A percentile compares a stretch with the other conserved stretches of the same genome.
phyloP scores from a whole-genome alignment of 1,140 invertebrate species.

The Meteorus sp. region DNA sequence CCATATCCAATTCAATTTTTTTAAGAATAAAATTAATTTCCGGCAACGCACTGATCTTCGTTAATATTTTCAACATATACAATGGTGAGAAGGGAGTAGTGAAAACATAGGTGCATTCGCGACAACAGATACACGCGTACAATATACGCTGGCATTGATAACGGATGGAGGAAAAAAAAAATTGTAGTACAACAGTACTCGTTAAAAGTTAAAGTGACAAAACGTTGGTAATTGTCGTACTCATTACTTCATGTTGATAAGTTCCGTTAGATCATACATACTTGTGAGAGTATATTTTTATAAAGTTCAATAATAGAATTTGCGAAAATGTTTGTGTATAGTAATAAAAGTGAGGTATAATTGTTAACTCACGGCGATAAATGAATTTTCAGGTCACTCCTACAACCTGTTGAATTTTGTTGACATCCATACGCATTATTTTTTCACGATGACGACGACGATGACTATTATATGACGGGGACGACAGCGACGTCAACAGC shows the following conservation, averaged over 20 bases:
- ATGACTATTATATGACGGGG: no score
- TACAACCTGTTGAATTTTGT: constrained; percentile 27
- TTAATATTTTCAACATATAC: not conserved
- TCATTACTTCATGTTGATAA: no score
- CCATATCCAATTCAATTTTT: not conserved
- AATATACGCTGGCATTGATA: not conserved
- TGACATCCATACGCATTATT: constrained; percentile 16
- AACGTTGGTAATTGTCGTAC: no score
- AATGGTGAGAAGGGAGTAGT: constrained; percentile 22
- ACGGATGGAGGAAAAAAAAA: not conserved
- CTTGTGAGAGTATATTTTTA: no score
- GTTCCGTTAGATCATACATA: no score
- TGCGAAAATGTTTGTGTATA: no score
- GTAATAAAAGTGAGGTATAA: not conserved
- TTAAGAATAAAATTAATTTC: constrained; percentile 5
- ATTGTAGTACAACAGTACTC: no score
- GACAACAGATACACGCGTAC: constrained; percentile 10
- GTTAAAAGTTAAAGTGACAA: no score
- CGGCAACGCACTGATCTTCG: constrained; percentile 10
- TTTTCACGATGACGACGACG: constrained; percentile 10
- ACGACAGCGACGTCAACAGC: no score
- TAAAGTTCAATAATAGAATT: no score
- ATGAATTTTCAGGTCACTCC: constrained; percentile 3
- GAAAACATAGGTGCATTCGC: constrained; percentile 30
- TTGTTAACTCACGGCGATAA: not conserved